These are phyloP conservation scores for Athrips mouffetella DNA, from an alignment of 2,888 invertebrate genomes.

Conservation along the genomic window DNA sequence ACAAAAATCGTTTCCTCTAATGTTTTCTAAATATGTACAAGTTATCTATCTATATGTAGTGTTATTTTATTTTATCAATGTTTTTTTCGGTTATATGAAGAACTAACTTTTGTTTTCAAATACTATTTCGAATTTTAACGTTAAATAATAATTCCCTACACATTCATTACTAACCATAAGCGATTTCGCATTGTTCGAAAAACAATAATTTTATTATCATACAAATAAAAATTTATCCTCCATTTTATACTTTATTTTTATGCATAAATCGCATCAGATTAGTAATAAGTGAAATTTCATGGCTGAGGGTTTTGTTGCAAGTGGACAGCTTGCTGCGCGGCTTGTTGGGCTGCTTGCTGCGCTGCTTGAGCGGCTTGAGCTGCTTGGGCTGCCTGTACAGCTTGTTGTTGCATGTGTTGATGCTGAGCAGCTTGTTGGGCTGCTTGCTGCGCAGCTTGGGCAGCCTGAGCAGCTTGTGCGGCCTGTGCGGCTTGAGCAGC, in stretches of 20 bases:
- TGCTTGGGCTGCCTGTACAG: slow-evolving; percentile 34
- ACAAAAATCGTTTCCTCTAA: slow-evolving; percentile 60
- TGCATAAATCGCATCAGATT: slow-evolving; percentile 77
- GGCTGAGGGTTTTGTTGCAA: slow-evolving; percentile 79
- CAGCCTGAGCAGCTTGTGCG: slow-evolving; percentile 43
- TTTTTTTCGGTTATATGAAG: slow-evolving; percentile 46
- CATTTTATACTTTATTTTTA: slow-evolving; percentile 24
- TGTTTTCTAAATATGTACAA: slow-evolving; percentile 64
- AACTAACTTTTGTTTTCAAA: slow-evolving; percentile 13
- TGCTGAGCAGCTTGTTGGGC: slow-evolving; percentile 50
- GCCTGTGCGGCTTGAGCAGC: slow-evolving; percentile 44
- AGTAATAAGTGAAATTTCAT: slow-evolving; percentile 91
- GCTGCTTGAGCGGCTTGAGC: slow-evolving; percentile 42
- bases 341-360: slow-evolving; percentile 42
- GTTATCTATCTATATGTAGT: slow-evolving; percentile 62
- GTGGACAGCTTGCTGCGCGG: slow-evolving; percentile 75
- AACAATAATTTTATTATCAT: slow-evolving; percentile 30
- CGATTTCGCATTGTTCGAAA: slow-evolving; percentile 55
- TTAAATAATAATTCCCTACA: slow-evolving; percentile 25
- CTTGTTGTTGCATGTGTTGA: slow-evolving; percentile 55
- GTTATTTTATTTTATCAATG: slow-evolving; percentile 41
- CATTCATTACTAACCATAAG: slow-evolving; percentile 66
- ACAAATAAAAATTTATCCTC: neutral
- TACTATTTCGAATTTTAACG: slow-evolving; percentile 26
- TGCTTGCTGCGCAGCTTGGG: slow-evolving; percentile 45